These are phyloP conservation scores for Neelides sp. DNA, from an alignment of 1,140 invertebrate species.

Conservation along the genomic window DNA sequence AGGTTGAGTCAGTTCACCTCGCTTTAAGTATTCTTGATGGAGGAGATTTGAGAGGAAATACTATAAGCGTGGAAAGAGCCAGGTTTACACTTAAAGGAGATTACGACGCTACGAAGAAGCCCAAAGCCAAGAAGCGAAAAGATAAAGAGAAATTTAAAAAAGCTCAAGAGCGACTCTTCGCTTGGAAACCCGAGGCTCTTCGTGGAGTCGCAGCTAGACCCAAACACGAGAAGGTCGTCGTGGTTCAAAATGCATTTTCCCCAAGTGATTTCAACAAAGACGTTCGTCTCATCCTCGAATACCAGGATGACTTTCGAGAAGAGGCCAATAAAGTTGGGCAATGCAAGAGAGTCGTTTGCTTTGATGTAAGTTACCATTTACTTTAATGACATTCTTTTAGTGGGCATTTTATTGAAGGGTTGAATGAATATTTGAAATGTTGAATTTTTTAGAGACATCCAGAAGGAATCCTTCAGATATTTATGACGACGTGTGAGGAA, in stretches of 20 bases:
- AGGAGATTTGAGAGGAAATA: constrained; percentile 60
- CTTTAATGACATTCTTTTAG: neutral
- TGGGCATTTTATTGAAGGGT: neutral
- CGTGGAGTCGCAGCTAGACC: constrained; percentile 63
- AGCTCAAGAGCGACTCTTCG: constrained; percentile 83
- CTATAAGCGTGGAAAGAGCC: constrained; percentile 76
- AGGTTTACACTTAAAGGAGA: constrained; percentile 90
- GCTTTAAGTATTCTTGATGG: constrained; percentile 88
- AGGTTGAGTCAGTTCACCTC: constrained; percentile 86
- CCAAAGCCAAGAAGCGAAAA: constrained; percentile 79
- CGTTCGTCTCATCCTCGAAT: constrained; percentile 74
- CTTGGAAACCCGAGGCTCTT: constrained; percentile 89
- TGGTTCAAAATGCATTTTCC: constrained; percentile 89
- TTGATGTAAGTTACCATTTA: constrained; percentile 59
- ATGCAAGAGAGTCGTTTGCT: constrained; percentile 81
- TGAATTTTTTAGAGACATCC: constrained; percentile 56
- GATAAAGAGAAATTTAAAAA: constrained; percentile 82
- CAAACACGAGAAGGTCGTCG: constrained; percentile 79
- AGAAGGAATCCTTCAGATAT: constrained; percentile 85
- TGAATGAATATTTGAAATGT: neutral
- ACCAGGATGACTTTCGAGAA: constrained; percentile 76
- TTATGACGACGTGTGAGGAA: constrained; percentile 76
- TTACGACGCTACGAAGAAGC: constrained; percentile 87
- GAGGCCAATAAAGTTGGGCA: constrained; percentile 84
- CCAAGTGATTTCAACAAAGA: constrained; percentile 80